Conservation (phyloP, 2,797 vertebrate genomes). For the Melanitta fusca region DNA sequence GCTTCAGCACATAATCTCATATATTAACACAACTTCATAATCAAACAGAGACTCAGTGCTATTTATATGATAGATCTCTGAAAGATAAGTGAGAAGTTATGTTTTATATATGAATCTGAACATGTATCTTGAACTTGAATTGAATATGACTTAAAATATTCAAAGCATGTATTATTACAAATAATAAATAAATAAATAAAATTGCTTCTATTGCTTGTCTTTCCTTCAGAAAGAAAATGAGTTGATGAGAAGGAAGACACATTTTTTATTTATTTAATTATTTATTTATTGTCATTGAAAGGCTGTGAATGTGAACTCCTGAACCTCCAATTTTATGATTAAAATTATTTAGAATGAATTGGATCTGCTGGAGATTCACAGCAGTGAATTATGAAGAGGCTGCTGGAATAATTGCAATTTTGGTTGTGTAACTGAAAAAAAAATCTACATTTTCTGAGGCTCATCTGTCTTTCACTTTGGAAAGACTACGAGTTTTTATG, state of each 20-base stretch:
- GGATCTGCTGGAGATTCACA: neutral
- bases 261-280: too few species aligned
- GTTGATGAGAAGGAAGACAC: neutral
- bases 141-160: neutral
- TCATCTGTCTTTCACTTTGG: neutral
- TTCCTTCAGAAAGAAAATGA: neutral
- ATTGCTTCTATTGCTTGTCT: neutral
- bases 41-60: neutral
- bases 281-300: neutral
- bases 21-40: neutral
- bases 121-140: neutral
- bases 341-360: neutral
- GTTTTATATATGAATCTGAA: neutral
- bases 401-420: neutral
- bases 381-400: neutral
- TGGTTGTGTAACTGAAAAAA: neutral
- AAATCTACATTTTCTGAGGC: neutral
- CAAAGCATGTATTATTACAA: neutral
- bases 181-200: neutral
- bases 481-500: neutral
- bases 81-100: neutral
- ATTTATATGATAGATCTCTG: neutral
- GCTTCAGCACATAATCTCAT: neutral
- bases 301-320: neutral
- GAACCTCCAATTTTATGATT: rapidly evolving